phyloP scores from a whole-genome alignment of 1,140 invertebrate species.

The Hyposmocoma kahamanoa region DNA sequence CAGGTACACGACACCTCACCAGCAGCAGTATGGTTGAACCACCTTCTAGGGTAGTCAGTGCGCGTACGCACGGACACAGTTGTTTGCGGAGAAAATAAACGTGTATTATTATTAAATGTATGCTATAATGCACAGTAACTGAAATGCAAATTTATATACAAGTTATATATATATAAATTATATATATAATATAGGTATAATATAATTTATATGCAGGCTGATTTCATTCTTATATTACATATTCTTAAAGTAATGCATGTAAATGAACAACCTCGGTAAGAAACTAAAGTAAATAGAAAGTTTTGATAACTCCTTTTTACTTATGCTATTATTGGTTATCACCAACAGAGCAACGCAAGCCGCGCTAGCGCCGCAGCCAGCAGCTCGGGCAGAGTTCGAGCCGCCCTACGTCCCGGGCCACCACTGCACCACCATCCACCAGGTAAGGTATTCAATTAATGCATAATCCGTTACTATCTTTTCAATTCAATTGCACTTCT shows the following conservation, averaged over 20 bases:
- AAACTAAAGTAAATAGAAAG: no score
- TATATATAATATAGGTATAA: no score
- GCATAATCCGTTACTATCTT: not conserved
- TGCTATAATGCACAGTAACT: not conserved
- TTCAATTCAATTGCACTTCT: not conserved
- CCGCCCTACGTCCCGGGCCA: constrained; percentile 37
- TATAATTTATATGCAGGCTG: no score
- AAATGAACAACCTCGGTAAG: no score
- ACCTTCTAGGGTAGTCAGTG: not conserved
- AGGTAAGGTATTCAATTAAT: constrained; percentile 22
- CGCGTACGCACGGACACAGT: not conserved
- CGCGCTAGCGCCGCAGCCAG: constrained; percentile 2
- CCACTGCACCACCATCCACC: constrained; percentile 50
- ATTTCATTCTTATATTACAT: no score
- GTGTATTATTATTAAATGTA: not conserved
- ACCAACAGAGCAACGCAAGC: no score
- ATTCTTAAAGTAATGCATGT: no score
- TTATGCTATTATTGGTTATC: no score
- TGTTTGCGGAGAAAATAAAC: not conserved
- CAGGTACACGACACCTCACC: not conserved
- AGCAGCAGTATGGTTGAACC: not conserved
- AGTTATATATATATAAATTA: no score
- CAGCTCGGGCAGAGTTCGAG: constrained; percentile 28
- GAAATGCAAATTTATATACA: no score
- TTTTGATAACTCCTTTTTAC: no score